phyloP scores from a whole-genome alignment of 1,140 invertebrate species.

The Cherax destructor region DNA sequence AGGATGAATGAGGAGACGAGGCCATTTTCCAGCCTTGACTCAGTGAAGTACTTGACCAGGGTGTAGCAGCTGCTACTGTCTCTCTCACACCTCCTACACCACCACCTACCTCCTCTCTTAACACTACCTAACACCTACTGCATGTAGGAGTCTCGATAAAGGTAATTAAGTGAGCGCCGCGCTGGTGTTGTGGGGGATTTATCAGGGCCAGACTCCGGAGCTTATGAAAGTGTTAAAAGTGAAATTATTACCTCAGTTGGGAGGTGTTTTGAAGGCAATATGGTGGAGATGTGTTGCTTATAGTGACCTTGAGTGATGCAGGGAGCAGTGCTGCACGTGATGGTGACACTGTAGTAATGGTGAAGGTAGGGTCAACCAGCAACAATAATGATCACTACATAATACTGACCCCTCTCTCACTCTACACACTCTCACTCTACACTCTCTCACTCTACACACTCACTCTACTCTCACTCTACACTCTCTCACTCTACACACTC shows the following conservation, averaged over 20 bases:
- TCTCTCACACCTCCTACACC: background rate
- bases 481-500: no score
- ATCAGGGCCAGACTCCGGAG: no score
- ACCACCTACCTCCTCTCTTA: no score
- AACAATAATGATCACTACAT: no score
- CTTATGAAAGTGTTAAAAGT: background rate
- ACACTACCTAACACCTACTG: background rate
- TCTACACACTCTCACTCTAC: no score
- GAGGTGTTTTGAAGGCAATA: constrained; percentile 26
- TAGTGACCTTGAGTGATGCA: no score
- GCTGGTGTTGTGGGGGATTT: background rate
- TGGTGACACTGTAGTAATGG: no score
- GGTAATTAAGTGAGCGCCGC: background rate
- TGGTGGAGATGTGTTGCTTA: background rate
- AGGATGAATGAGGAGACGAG: constrained; percentile 31
- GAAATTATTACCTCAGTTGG: constrained; percentile 4
- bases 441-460: no score
- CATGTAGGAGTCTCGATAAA: background rate
- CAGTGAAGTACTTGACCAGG: constrained; percentile 11
- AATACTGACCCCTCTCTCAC: no score
- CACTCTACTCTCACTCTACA: no score
- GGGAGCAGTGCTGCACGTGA: no score
- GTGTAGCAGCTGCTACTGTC: background rate
- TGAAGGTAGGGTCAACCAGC: no score
- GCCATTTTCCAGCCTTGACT: constrained; percentile 30